Evolutionary conservation across 2,113 vertebrate genomes (phyloP).

Genomic region (Xyliphius kryptos): DNA sequence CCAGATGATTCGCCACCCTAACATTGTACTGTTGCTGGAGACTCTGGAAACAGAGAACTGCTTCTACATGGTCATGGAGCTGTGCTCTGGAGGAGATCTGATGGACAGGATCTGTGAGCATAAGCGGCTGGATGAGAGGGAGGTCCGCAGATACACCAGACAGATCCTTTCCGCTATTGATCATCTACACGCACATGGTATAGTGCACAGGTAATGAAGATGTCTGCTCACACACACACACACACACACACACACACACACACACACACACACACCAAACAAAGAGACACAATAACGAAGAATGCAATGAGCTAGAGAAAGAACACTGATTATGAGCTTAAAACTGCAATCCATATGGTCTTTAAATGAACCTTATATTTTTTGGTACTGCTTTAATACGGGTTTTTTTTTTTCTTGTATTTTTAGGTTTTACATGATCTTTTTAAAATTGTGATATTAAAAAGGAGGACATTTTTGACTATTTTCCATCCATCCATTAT

Average conservation of each 20-base stretch:
- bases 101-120: slow-evolving; percentile 75
- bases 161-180: slow-evolving; percentile 74
- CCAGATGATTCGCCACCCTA: slow-evolving; percentile 75
- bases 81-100: slow-evolving; percentile 71
- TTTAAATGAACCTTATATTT: too few species aligned
- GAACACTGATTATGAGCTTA: too few species aligned
- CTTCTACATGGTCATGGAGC: slow-evolving; percentile 80
- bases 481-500: too few species aligned
- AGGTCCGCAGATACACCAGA: slow-evolving; percentile 69
- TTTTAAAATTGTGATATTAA: too few species aligned
- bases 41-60: slow-evolving; percentile 78
- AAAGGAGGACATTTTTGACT: neutral
- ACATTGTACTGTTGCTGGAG: slow-evolving; percentile 68
- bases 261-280: too few species aligned
- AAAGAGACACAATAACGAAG: too few species aligned
- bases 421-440: too few species aligned
- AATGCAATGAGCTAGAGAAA: too few species aligned
- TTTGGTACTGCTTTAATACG: too few species aligned
- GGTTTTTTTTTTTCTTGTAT: too few species aligned
- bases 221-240: neutral
- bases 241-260: too few species aligned
- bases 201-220: slow-evolving; percentile 68
- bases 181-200: slow-evolving; percentile 66
- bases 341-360: too few species aligned
- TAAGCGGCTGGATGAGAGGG: slow-evolving; percentile 69